phyloP scores from a whole-genome alignment of 1,140 invertebrate species.

The Ceratitis capitata region DNA sequence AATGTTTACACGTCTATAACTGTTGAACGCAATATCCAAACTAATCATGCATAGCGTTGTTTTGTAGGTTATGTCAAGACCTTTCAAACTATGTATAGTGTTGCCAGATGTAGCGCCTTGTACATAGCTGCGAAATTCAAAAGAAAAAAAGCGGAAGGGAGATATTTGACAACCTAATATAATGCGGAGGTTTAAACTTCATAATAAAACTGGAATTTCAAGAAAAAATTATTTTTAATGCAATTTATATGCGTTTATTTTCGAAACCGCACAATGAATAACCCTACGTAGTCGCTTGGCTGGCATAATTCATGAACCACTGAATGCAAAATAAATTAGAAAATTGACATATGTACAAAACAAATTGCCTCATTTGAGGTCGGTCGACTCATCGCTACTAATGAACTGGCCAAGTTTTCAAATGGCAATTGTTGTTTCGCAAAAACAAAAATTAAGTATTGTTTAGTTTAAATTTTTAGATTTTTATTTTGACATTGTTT shows the following conservation, averaged over 20 bases:
- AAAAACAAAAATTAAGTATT: not conserved
- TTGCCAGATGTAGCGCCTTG: no score
- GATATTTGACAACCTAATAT: no score
- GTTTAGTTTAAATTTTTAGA: not conserved
- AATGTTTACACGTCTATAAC: no score
- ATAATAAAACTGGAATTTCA: no score
- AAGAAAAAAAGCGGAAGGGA: no score
- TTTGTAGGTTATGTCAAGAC: no score
- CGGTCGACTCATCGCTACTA: not conserved
- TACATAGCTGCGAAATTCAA: no score
- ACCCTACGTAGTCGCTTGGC: not conserved
- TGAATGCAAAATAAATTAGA: not conserved
- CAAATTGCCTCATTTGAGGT: not conserved
- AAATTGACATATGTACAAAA: not conserved
- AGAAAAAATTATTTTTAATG: not conserved
- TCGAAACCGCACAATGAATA: no score
- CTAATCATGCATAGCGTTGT: no score
- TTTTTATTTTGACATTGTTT: not conserved
- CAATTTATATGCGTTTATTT: not conserved
- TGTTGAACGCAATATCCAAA: no score
- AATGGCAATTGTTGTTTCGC: not conserved
- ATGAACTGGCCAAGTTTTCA: not conserved
- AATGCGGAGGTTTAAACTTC: no score
- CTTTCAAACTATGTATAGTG: no score
- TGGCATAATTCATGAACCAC: not conserved